Evolutionary conservation across 2,797 vertebrate species (phyloP).

Genomic region (Dendrocincla tyrannina): DNA sequence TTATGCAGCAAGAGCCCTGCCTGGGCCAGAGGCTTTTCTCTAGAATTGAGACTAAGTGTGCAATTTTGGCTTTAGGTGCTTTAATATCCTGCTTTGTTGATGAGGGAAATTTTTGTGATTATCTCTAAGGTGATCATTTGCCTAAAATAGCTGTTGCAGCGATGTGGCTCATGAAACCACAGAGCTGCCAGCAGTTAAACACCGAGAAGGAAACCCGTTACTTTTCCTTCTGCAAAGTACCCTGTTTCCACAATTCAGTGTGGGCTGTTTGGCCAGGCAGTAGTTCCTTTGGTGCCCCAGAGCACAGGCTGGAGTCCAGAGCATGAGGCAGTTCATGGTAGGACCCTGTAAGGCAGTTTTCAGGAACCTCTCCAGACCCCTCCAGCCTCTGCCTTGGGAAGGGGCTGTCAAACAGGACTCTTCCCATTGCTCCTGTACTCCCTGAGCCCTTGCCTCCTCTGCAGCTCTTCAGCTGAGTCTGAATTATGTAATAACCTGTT

Average conservation of each 20-base stretch:
- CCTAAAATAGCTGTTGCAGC: neutral
- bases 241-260: neutral
- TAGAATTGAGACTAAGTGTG: neutral
- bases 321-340: neutral
- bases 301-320: neutral
- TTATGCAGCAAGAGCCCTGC: neutral
- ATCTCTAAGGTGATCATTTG: neutral
- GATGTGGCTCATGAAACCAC: neutral
- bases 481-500: neutral
- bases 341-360: neutral
- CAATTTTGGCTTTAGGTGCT: neutral
- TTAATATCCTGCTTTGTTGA: neutral
- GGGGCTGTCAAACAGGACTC: neutral
- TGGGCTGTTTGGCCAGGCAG: neutral
- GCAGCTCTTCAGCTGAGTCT: neutral
- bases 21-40: neutral
- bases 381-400: neutral
- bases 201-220: neutral
- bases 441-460: neutral
- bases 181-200: neutral
- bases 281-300: neutral
- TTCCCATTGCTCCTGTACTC: neutral
- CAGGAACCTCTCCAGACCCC: neutral
- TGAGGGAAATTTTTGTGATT: neutral
- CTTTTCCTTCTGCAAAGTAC: neutral